Evolutionary conservation across 2,888 invertebrate species (phyloP), one percentile per base, ranked within the genome.

Genomic region (Phortica magna): DNA sequence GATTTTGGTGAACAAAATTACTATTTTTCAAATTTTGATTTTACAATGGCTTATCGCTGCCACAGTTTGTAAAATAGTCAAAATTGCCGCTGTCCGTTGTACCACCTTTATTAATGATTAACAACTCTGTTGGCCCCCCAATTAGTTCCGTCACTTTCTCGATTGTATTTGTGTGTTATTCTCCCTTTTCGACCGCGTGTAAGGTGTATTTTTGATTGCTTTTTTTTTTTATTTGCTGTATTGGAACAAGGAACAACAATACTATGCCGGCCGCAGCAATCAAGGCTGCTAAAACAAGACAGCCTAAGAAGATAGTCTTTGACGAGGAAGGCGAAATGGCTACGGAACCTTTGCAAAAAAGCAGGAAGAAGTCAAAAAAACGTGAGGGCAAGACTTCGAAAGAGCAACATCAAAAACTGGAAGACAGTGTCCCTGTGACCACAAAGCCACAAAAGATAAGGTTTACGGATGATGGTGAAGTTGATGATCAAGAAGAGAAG

Each of bases 221-320:
- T n/a, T n/a, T n/a, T n/a, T n/a, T n/a, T n/a, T n/a, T n/a, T n/a
- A n/a, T n/a, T n/a, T n/a, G n/a, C n/a, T n/a, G n/a, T n/a, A n/a
- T n/a, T n/a, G n/a, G n/a, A n/a, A n/a, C n/a, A n/a, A n/a, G n/a
- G 75, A 74, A 43, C 76, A 67, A 68, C 31, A 68, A 70, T 67
- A 68, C 76, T 55, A 85, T 85, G 89, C 82, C 88, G 80, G 89
- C 87, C 77, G 87, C 87, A 55, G 82, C 87, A 48, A 77, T 73
- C 76, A 80, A 74, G 73, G 75, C 82, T n/a, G 80, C 81, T 70
- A 81, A 78, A 10, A 59, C 77, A 71, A 42, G 76, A n/a, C 88
- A 85, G 80, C 90, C 88, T 76, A 91, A 90, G 53, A 91, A 90
- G 82, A 89, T 91, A n/a, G 74, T 89, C 0, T 91, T 91, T 57